Conservation (phyloP, 1,140 invertebrate genomes). For the Megathymus violae region DNA sequence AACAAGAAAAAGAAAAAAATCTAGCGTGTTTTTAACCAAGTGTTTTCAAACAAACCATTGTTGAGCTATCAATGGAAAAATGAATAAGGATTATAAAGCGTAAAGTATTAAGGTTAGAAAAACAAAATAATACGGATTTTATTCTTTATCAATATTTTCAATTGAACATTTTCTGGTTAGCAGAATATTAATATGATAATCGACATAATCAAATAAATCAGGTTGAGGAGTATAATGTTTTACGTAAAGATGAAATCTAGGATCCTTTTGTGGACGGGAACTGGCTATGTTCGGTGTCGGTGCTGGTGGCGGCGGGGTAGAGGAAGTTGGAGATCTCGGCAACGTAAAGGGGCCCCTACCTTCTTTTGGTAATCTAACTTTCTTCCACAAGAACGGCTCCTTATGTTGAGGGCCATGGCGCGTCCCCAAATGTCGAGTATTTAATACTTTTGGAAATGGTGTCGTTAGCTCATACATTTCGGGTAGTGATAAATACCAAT, state of each 20-base stretch:
- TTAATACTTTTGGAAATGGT: constrained; percentile 40
- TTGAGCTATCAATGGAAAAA: constrained; percentile 51
- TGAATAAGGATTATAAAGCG: constrained; percentile 34
- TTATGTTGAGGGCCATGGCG: constrained; percentile 65
- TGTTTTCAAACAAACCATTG: constrained; percentile 61
- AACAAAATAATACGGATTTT: constrained; percentile 38
- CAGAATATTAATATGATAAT: constrained; percentile 74
- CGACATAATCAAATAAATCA: constrained; percentile 73
- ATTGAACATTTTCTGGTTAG: constrained; percentile 64
- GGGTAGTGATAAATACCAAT: constrained; percentile 77
- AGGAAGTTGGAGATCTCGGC: constrained; percentile 25
- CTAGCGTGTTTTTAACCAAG: constrained; percentile 62
- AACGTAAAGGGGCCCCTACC: constrained; percentile 62
- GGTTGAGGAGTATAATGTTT: constrained; percentile 71
- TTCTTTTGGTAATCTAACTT: constrained; percentile 45
- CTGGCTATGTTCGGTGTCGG: constrained; percentile 42
- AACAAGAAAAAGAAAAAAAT: constrained; percentile 76
- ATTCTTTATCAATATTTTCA: constrained; percentile 55
- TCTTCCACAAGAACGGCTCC: constrained; percentile 72
- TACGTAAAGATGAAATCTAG: constrained; percentile 69
- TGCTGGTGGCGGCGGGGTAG: constrained; percentile 40
- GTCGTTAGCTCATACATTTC: constrained; percentile 76
- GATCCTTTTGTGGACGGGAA: constrained; percentile 51
- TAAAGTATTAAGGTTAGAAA: constrained; percentile 23
- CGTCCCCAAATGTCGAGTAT: constrained; percentile 55